phyloP scores from a whole-genome alignment of 37 sponge, comb jelly and placozoan genomes.

The Tethya wilhelma region DNA sequence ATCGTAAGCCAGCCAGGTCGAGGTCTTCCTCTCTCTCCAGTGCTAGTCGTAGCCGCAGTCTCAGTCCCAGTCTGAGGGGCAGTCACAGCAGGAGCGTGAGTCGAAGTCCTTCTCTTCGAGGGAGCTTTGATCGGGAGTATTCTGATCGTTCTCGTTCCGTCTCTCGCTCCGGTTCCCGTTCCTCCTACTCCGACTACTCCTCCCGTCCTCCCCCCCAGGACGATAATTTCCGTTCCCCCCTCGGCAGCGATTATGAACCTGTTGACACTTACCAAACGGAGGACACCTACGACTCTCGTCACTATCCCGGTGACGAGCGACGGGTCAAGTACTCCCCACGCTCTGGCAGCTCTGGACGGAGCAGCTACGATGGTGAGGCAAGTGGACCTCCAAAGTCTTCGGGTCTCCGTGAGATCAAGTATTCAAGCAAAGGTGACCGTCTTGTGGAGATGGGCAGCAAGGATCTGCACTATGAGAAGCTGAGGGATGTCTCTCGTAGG shows the following conservation, averaged over 20 bases:
- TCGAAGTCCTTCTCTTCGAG: constrained; percentile 12
- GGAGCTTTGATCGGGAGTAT: background rate
- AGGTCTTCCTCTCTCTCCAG: background rate
- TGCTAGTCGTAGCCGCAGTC: constrained; percentile 4
- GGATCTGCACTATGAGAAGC: too few species aligned
- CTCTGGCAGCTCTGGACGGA: too few species aligned
- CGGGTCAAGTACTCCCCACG: background rate
- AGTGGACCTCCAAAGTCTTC: too few species aligned
- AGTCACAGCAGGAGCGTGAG: background rate
- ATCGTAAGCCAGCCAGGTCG: background rate
- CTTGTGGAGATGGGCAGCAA: too few species aligned
- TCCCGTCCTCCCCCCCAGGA: constrained; percentile 8
- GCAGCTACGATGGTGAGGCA: too few species aligned
- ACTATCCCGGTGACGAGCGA: background rate
- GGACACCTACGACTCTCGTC: background rate
- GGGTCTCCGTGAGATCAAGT: too few species aligned
- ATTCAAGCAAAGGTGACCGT: too few species aligned
- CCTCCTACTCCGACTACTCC: background rate
- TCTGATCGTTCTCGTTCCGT: constrained; percentile 11
- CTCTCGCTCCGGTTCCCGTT: constrained; percentile 1
- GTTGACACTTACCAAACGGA: constrained; percentile 4
- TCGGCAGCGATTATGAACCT: background rate
- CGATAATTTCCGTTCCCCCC: background rate
- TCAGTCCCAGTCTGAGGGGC: background rate
- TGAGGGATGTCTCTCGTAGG: too few species aligned